Base-by-base conservation (phyloP, 2,113 vertebrate species). In the Sebastes schlegelii region DNA sequence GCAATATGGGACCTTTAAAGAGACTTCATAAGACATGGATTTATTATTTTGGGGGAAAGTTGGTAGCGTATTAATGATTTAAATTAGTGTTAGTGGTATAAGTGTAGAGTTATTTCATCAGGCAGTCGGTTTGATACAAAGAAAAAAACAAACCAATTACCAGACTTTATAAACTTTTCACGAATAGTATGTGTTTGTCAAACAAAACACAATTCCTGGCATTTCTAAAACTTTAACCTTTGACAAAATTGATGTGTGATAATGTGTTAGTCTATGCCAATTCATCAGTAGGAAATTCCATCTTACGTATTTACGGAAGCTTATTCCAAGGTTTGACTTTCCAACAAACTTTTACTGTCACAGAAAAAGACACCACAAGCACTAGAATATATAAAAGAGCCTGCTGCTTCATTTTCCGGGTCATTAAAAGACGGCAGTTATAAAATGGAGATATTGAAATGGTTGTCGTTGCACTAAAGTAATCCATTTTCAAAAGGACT, bases 51-150 rank as follows among this genome's bases (percentile, higher is more conserved):
- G 34, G 4, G 13, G 8, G 21, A 45, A 46, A 52, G 67, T 12
- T 74, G 73, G 45, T 34, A 12, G 57, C 51, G 43, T 34, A 63
- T 86, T 74, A 71, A 85, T 64, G 64, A 80, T 77, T 75, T 81
- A 51, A 71, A 70, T 58, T 67, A 9, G 12, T 57, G 34, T 60
- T 67, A 54, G 34, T 34, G 34, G 34, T 34, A 34, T 34, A 34
- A 34, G 34, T 34, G 34, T 67, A 9, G 12, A 63, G 34, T 60
- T 67, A 54, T 67, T 70, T 76, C 82, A 54, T 49, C 40, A 13
- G 78, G 62, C 78, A 65, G 57, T 55, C 2, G 1, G 61, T 82
- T 76, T 71, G 17, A 71, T 34, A 62, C 67, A 77, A 77, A 71
- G 19, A 40, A 65, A 80, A 34, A n/a, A 0, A 2, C 12, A 55